These are phyloP conservation scores for Anoura caudifer DNA, from an alignment of 2,113 vertebrate genomes.

Conservation along the genomic window DNA sequence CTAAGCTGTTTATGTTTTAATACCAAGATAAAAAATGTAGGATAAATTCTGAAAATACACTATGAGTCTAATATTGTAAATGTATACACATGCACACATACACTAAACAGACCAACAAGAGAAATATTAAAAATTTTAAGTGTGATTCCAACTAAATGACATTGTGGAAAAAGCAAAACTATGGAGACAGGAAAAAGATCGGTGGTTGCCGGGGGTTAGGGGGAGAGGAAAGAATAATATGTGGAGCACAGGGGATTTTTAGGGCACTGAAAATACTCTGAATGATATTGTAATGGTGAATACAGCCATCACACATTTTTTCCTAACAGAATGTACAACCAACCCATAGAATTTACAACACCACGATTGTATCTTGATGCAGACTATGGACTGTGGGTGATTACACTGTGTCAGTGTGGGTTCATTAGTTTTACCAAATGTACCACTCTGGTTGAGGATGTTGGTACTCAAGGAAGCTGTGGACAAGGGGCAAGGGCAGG, in stretches of 20 bases:
- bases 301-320: not conserved
- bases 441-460: not conserved
- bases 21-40: not conserved
- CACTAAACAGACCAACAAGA: not conserved
- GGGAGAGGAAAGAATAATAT: not conserved
- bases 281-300: not conserved
- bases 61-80: not conserved
- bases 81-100: not conserved
- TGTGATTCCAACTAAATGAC: not conserved
- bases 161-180: not conserved
- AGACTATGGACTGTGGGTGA: not conserved
- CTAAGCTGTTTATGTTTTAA: constrained; percentile 1
- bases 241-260: not conserved
- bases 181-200: not conserved
- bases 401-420: not conserved
- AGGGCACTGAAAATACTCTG: not conserved
- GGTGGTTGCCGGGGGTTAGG: too few species aligned
- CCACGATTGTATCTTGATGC: not conserved
- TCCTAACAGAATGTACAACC: not conserved
- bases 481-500: accelerated
- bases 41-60: not conserved
- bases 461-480: not conserved
- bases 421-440: not conserved
- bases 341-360: not conserved
- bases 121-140: not conserved